A percentile compares a stretch with the other conserved stretches of the same genome.
Conservation (phyloP, 2,888 invertebrate genomes). For the Alentia gelatinosa region DNA sequence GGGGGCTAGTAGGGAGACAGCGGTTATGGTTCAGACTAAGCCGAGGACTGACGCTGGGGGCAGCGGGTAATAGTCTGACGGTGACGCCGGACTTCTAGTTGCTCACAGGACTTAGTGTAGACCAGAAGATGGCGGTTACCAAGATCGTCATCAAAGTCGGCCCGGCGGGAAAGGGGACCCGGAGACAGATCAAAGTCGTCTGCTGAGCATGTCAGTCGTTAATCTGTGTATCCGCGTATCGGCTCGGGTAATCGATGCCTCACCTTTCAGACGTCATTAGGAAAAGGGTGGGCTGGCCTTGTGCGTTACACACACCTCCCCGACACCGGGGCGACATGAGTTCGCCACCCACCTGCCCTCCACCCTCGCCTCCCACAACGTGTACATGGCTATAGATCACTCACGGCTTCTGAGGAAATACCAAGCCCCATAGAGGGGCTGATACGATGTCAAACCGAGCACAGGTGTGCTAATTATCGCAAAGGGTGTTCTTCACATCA, state of each 20-base stretch:
- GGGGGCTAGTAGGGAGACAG: background rate
- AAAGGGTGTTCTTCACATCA: background rate
- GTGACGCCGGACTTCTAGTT: background rate
- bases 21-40: background rate
- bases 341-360: background rate
- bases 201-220: conserved; percentile 8
- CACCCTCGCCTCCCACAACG: background rate
- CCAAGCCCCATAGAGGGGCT: background rate
- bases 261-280: background rate
- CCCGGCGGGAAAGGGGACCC: background rate
- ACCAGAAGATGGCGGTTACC: background rate
- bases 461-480: background rate
- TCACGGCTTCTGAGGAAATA: background rate
- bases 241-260: conserved; percentile 17
- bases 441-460: background rate
- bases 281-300: background rate
- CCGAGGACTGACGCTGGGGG: background rate
- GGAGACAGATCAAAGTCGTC: background rate
- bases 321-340: background rate
- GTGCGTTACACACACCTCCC: background rate
- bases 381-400: background rate
- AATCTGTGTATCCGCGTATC: background rate
- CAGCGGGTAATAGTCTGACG: background rate
- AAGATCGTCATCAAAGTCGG: conserved; percentile 6
- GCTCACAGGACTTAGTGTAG: background rate